Conservation (phyloP, 1,140 invertebrate genomes). For the Trichonephila inaurata region DNA sequence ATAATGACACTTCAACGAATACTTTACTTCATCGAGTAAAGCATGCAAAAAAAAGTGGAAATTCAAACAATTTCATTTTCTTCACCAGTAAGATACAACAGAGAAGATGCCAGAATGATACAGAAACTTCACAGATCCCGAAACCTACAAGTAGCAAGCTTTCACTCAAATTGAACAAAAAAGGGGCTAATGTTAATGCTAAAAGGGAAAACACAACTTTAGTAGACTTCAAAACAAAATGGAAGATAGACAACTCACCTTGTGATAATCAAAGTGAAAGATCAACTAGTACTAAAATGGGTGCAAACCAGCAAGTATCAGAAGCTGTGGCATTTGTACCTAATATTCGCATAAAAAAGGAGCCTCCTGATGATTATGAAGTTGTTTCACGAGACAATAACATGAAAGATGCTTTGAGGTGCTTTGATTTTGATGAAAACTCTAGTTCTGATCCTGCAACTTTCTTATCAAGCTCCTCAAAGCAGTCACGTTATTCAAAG, state of each 20-base stretch:
- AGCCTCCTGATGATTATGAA: background rate
- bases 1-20: background rate
- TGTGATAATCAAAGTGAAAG: background rate
- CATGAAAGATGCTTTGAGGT: background rate
- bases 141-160: background rate
- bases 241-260: background rate
- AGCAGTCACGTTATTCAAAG: background rate
- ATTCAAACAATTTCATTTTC: slow-evolving; percentile 31
- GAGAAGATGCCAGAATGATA: background rate
- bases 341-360: background rate
- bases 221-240: background rate
- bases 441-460: background rate
- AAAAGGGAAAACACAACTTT: background rate
- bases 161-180: background rate
- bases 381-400: background rate
- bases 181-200: background rate
- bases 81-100: background rate
- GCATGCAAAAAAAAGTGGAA: background rate
- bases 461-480: background rate
- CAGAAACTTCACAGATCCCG: background rate
- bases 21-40: background rate
- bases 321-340: background rate
- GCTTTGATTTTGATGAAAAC: slow-evolving; percentile 26
- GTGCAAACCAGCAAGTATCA: background rate
- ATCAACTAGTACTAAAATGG: background rate